Percentiles rank a stretch among this genome's conserved stretches.
Evolutionary conservation across 2,888 invertebrate genomes (phyloP).

Genomic region (Thecophora atra): DNA sequence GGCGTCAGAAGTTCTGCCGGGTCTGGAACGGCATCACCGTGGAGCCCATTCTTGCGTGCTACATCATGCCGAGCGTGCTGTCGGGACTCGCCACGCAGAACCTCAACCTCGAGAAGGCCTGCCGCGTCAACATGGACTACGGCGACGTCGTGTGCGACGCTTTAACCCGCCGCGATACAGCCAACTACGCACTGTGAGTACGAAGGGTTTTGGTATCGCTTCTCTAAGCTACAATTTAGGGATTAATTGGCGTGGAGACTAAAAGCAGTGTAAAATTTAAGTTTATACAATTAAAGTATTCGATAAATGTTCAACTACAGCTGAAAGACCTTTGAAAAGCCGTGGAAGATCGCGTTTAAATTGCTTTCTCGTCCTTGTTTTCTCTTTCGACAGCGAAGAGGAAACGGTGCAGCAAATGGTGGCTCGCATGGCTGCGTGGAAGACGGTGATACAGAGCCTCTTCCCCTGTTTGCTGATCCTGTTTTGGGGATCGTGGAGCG

Average conservation of each 20-base stretch:
- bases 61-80: constrained; percentile 73
- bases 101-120: constrained; percentile 86
- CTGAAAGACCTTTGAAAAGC: background rate
- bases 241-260: background rate
- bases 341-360: background rate
- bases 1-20: constrained; percentile 66
- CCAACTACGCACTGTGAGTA: constrained; percentile 67
- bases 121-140: constrained; percentile 81
- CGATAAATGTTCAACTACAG: background rate
- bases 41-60: constrained; percentile 73
- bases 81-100: constrained; percentile 85
- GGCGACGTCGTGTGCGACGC: constrained; percentile 80
- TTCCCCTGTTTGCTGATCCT: constrained; percentile 83
- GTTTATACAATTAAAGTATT: no score
- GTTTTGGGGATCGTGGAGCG: constrained; percentile 84
- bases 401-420: constrained; percentile 78
- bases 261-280: background rate
- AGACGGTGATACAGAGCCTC: constrained; percentile 83
- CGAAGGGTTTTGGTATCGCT: background rate
- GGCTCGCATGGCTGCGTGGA: constrained; percentile 86
- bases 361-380: background rate
- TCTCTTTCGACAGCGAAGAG: constrained; percentile 66
- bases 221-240: background rate
- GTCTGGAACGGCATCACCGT: constrained; percentile 72
- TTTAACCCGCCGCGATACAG: constrained; percentile 77